Base-by-base conservation (phyloP, 2,113 vertebrate genomes). In the Nyctibius bracteatus region DNA sequence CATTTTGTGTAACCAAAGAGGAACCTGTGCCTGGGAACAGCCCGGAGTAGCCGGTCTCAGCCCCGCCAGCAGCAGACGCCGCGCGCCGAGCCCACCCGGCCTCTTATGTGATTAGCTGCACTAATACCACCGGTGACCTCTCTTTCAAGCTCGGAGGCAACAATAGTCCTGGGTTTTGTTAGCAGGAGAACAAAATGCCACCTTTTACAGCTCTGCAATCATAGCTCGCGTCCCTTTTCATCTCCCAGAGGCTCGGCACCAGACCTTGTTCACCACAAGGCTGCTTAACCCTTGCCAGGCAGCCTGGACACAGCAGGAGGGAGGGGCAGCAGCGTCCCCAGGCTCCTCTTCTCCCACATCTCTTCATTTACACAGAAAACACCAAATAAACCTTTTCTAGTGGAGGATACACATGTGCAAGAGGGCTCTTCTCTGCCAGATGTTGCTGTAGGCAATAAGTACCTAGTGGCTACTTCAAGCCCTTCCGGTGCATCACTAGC, bases 1-100 rank as follows among this genome's bases (percentile, higher is more conserved):
- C 98, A 99, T 99, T 98, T 98, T 98, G 98, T 98, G 98, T 98
- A 98, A 98, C 98, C 97, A 94, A 97, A 98, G 98, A 98, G 97
- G 97, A 96, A 94, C 96, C 91, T 55, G 83, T 66, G 97, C 96
- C 97, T 98, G 96, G 96, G 98, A 98, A 98, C 51, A 31, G 95
- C 74, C 88, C 3, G 2, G 51, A 66, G 82, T 90, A 98, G 97
- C 96, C 78, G 68, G 87, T 94, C 97, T 97, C 96, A 83, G 94
- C 88, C 95, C 97, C 1, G 4, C 62, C 75, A 58, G 94, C 89
- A 72, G 73, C 88, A 96, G 84, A 94, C 71, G 30, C 57, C 39
- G 44, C 25, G 27, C 8, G 10, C 73, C 39, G 12, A 90, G 94
- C 97, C 98, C 97, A 94, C 96, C 96, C 78, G 37, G 90, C 96